phyloP scores from a whole-genome alignment of 2,113 vertebrate genomes.

The Charina bottae region DNA sequence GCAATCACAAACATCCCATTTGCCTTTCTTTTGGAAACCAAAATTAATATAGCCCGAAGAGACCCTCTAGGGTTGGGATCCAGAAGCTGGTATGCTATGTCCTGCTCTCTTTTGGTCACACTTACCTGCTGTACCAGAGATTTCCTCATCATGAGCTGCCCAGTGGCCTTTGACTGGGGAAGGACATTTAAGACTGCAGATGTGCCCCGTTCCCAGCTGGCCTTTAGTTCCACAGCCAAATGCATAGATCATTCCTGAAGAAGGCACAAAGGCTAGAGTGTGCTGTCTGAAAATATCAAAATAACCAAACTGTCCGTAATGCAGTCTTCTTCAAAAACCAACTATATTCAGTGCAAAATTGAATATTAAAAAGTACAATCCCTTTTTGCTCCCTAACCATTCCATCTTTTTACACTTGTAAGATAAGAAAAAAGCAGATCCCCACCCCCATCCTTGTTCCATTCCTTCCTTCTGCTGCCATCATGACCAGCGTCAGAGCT shows the following conservation, averaged over 20 bases:
- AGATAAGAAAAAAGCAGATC: not conserved
- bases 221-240: slow-evolving; percentile 93
- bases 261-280: slow-evolving; percentile 94
- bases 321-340: not conserved
- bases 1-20: not conserved
- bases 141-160: slow-evolving; percentile 75
- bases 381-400: not conserved
- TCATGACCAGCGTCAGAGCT: not conserved
- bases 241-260: slow-evolving; percentile 91
- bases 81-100: not conserved
- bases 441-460: not conserved
- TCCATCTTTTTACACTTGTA: not conserved
- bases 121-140: slow-evolving; percentile 80
- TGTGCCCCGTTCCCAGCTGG: slow-evolving; percentile 88
- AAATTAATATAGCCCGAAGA: not conserved
- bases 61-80: not conserved
- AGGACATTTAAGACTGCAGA: slow-evolving; percentile 83
- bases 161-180: slow-evolving; percentile 84
- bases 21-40: not conserved
- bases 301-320: not conserved
- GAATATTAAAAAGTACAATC: not conserved
- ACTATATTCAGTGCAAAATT: not conserved
- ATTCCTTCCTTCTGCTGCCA: not conserved
- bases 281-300: slow-evolving; percentile 81
- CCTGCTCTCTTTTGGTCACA: accelerated